Conservation (phyloP, 2,888 invertebrate genomes). For the Lithophane semibrunnea region DNA sequence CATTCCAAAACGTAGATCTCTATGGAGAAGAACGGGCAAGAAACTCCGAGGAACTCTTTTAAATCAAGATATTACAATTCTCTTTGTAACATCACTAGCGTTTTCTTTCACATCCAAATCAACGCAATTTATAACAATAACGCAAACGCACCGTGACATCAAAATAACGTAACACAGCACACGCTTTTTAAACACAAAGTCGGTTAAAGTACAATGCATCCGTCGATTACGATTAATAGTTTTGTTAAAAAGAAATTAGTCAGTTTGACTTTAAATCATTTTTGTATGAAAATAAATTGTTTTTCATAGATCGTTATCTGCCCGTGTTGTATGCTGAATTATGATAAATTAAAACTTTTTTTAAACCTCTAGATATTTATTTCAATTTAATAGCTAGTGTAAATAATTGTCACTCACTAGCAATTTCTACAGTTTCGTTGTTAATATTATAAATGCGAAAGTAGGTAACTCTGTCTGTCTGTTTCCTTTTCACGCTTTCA, state of each 20-base stretch:
- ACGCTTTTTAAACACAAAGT: constrained; percentile 25
- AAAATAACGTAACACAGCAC: constrained; percentile 32
- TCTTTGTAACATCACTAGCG: constrained; percentile 17
- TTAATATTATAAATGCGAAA: too few species aligned
- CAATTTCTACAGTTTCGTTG: background rate
- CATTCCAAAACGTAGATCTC: too few species aligned
- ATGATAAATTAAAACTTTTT: constrained; percentile 19
- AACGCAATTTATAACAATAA: constrained; percentile 40
- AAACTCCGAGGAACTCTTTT: too few species aligned
- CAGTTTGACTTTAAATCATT: constrained; percentile 9
- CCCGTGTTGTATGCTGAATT: constrained; percentile 4
- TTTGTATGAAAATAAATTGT: background rate
- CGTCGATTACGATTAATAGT: constrained; percentile 57
- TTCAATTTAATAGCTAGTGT: background rate
- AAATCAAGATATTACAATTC: background rate
- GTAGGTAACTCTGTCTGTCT: too few species aligned
- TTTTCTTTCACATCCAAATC: constrained; percentile 18
- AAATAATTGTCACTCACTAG: background rate
- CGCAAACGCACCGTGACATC: constrained; percentile 30
- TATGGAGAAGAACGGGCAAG: too few species aligned
- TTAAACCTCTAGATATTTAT: background rate
- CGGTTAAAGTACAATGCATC: constrained; percentile 28
- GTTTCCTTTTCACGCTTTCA: too few species aligned
- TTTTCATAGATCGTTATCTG: constrained; percentile 22
- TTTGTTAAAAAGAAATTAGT: constrained; percentile 52